Evolutionary conservation across 2,888 invertebrate genomes (phyloP), one percentile per base, ranked within the genome.

Genomic region (Lithophane semibrunnea): DNA sequence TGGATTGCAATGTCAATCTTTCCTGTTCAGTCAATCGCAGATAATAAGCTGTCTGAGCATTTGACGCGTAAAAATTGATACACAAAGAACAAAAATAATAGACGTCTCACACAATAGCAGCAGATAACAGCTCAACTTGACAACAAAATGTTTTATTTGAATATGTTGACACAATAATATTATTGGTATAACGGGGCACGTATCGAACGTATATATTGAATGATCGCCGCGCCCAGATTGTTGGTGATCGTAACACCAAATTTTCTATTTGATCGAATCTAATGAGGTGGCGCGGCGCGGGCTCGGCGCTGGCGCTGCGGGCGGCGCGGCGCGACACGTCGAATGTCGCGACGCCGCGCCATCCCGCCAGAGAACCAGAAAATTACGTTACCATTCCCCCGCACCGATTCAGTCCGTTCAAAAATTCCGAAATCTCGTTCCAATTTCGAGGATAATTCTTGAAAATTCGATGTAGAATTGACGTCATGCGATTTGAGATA

Each of bases 251-350:
- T 87, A 90, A 92, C 90, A 86, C 87, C 89, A 90, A 93, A 93
- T 94, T 94, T 94, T 94, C 93, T 92, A 94, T 94, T 94, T 93
- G 90, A 92, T 92, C 90, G 90, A 94, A 94, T 94, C 90, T 94
- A 94, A 94, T 94, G 93, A 92, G 79, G 89, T 84, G 85, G 82
- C 84, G 88, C 42, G 44, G 56, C 80, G 81, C 58, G 77, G 47
- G 72, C 56, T 52, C 64, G 81, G 77, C 77, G 79, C 70, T 65
- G 66, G 72, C 9, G 54, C 37, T 29, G 61, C 71, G 73, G 56
- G 75, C 70, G 70, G 77, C 79, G 64, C 67, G 67, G 66, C 66
- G 74, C 84, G 80, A 75, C 83, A 77, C 86, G 89, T 79, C 86
- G 79, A 79, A 86, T 89, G 90, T 87, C 77, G 77, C 82, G 84